These are phyloP conservation scores for Noctua janthina DNA, from an alignment of 2,888 invertebrate species.

Conservation along the genomic window DNA sequence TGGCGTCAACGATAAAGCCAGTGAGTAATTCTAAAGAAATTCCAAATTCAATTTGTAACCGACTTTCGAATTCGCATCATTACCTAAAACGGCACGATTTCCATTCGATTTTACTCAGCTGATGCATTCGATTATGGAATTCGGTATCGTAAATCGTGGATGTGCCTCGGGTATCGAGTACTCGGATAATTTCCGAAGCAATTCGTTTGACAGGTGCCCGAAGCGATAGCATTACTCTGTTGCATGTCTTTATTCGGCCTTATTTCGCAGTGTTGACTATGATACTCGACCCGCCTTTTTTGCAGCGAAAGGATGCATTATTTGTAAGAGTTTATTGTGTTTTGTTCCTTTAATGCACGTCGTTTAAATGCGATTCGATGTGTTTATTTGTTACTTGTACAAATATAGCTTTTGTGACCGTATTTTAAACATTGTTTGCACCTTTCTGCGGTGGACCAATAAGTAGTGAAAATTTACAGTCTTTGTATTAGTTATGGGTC, in stretches of 20 bases:
- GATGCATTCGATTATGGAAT: conserved; percentile 70
- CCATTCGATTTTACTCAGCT: conserved; percentile 66
- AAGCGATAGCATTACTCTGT: conserved; percentile 67
- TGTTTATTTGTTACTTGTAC: conserved; percentile 43
- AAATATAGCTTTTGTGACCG: conserved; percentile 36
- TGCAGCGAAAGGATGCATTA: conserved; percentile 42
- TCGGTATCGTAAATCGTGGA: conserved; percentile 68
- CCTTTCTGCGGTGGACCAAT: conserved; percentile 32
- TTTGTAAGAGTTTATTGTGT: conserved; percentile 53
- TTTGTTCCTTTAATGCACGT: conserved; percentile 39
- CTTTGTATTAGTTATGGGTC: conserved; percentile 18
- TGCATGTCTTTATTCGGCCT: conserved; percentile 75
- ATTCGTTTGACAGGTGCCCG: conserved; percentile 75
- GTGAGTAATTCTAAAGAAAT: conserved; percentile 58
- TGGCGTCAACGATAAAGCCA: conserved; percentile 42
- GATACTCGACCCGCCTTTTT: conserved; percentile 56
- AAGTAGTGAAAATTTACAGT: conserved; percentile 25
- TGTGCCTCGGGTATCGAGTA: conserved; percentile 62
- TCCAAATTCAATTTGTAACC: conserved; percentile 63
- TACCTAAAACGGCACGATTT: conserved; percentile 66
- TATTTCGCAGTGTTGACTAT: conserved; percentile 61
- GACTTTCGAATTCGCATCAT: conserved; percentile 62
- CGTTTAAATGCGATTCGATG: conserved; percentile 54
- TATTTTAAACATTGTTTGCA: conserved; percentile 39
- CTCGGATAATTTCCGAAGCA: conserved; percentile 70